Conservation (phyloP, 2,888 invertebrate genomes). For the Mesorhabditis sp. region DNA sequence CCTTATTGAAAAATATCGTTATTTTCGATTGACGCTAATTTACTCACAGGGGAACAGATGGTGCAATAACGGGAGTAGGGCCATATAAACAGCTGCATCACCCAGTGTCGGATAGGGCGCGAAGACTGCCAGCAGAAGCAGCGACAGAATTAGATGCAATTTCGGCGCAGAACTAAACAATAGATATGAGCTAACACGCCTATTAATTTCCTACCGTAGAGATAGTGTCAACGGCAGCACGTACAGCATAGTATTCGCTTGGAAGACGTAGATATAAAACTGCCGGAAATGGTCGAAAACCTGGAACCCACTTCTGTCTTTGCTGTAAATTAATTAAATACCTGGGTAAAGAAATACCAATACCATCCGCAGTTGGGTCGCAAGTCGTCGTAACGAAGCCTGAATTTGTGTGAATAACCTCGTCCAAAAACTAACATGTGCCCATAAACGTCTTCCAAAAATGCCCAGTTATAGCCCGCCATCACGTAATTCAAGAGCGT, state of each 20-base stretch:
- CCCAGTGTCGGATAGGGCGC: constrained; percentile 94
- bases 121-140: constrained; percentile 77
- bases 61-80: constrained; percentile 84
- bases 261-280: constrained; percentile 91
- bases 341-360: constrained; percentile 99
- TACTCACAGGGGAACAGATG: constrained; percentile 63
- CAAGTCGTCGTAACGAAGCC: constrained; percentile 78
- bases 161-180: constrained; percentile 59
- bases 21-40: background rate
- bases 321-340: constrained; percentile 94
- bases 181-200: constrained; percentile 7
- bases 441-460: constrained; percentile 27
- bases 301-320: constrained; percentile 94
- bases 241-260: constrained; percentile 89
- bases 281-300: constrained; percentile 98
- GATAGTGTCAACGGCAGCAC: constrained; percentile 73
- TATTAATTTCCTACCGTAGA: constrained; percentile 58
- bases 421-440: constrained; percentile 33
- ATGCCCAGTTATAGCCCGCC: constrained; percentile 14
- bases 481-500: constrained; percentile 16
- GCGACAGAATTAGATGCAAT: constrained; percentile 61
- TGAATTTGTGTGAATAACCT: constrained; percentile 25
- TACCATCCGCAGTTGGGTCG: constrained; percentile 95
- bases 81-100: constrained; percentile 85
- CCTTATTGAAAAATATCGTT: background rate